These are phyloP conservation scores for Scaptodrosophila latifasciaeformis DNA, from an alignment of 2,888 invertebrate genomes.

Conservation along the genomic window DNA sequence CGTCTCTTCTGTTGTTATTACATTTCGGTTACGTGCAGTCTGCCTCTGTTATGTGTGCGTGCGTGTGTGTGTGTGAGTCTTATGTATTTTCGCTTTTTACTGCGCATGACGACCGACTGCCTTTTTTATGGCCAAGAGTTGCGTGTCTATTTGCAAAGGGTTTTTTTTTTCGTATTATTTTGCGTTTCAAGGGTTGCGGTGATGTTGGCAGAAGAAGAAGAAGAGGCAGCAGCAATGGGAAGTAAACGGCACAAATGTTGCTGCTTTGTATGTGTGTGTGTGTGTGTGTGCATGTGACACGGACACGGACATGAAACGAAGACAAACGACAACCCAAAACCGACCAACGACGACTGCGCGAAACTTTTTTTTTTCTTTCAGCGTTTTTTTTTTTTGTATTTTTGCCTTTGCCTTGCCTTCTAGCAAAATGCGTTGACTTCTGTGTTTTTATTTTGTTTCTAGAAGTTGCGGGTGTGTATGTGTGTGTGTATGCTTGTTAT, in stretches of 20 bases:
- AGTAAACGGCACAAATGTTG: too few species aligned
- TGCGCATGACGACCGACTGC: neutral
- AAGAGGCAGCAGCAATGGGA: too few species aligned
- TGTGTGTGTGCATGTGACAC: too few species aligned
- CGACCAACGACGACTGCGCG: too few species aligned
- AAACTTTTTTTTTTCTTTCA: neutral
- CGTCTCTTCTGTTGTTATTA: constrained; percentile 66
- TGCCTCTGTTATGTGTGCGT: too few species aligned
- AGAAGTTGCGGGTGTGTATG: constrained; percentile 6
- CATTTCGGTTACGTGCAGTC: constrained; percentile 47
- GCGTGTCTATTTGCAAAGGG: too few species aligned
- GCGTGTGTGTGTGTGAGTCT: too few species aligned
- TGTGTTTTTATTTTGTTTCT: constrained; percentile 2
- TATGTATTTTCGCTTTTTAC: neutral
- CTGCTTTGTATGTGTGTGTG: too few species aligned
- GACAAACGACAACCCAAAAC: too few species aligned
- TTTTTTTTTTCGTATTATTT: neutral
- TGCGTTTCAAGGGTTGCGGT: too few species aligned
- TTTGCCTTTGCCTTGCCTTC: constrained; percentile 39
- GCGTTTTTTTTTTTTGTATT: constrained; percentile 31
- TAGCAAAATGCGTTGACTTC: constrained; percentile 28
- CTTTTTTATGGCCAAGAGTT: neutral
- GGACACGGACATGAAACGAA: too few species aligned
- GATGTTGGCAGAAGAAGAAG: too few species aligned
- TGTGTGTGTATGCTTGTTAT: constrained; percentile 9